Percentiles rank a stretch among this genome's conserved stretches.
phyloP scores from a whole-genome alignment of 2,888 invertebrate genomes.

The Eristalinus sepulchralis region DNA sequence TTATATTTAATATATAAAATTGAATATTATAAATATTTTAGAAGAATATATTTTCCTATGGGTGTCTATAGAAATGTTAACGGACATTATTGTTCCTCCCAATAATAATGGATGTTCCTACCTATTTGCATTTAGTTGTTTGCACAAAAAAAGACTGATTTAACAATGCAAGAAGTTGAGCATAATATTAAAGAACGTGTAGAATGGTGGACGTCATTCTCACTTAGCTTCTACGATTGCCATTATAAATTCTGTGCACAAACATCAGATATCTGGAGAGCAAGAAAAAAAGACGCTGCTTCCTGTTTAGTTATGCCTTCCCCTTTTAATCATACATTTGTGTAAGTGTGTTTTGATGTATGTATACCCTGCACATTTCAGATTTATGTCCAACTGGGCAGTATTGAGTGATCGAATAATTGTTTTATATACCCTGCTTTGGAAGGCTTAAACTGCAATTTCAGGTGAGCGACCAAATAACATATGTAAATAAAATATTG shows the following conservation, averaged over 20 bases:
- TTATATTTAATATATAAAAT: too few relatives aligned
- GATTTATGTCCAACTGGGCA: slow-evolving; percentile 16
- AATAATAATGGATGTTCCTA: slow-evolving; percentile 3
- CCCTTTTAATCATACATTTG: slow-evolving; percentile 27
- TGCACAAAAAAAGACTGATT: slow-evolving; percentile 12
- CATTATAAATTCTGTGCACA: slow-evolving; percentile 62
- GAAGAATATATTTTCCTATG: too few relatives aligned
- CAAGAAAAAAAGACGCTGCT: slow-evolving; percentile 61
- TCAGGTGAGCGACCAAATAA: not conserved
- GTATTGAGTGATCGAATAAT: slow-evolving; percentile 8
- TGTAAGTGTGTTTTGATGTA: slow-evolving; percentile 29
- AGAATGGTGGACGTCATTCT: slow-evolving; percentile 48
- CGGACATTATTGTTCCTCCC: slow-evolving; percentile 49
- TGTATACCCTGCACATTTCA: slow-evolving; percentile 28
- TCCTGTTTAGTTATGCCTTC: slow-evolving; percentile 64
- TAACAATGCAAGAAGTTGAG: slow-evolving; percentile 37
- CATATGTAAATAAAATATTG: not conserved
- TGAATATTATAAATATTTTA: too few relatives aligned
- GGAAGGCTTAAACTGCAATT: slow-evolving; percentile 3
- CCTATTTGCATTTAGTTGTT: not conserved
- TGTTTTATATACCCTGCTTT: not conserved
- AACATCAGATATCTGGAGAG: slow-evolving; percentile 63
- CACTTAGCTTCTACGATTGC: slow-evolving; percentile 40
- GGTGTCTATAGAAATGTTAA: too few relatives aligned
- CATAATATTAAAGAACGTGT: slow-evolving; percentile 33